Conservation (phyloP, 2,113 vertebrate species). For the Strix uralensis region DNA sequence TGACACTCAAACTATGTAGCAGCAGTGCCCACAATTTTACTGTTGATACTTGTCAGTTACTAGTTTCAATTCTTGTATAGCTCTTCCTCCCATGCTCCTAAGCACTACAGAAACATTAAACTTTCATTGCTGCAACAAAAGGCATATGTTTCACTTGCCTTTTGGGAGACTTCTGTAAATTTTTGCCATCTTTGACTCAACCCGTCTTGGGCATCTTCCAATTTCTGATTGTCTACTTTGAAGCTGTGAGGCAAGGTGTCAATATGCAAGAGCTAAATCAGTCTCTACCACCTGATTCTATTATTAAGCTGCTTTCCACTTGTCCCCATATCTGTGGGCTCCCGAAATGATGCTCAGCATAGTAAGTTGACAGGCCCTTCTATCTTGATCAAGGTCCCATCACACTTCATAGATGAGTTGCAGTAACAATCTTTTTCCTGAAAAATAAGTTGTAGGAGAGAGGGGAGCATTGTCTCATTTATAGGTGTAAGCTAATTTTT, state of each 20-base stretch:
- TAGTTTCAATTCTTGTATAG: background rate
- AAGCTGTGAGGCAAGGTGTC: background rate
- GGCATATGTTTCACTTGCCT: background rate
- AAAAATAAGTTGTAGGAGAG: background rate
- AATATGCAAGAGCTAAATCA: background rate
- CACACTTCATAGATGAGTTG: background rate
- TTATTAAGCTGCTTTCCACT: background rate
- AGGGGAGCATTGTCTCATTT: background rate
- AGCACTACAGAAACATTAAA: background rate
- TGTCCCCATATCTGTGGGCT: background rate
- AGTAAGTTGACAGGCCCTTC: background rate
- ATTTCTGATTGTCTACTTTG: background rate
- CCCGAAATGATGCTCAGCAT: background rate
- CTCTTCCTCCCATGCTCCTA: background rate
- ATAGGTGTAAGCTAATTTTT: background rate
- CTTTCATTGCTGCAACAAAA: background rate
- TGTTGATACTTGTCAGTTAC: background rate
- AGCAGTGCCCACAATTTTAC: background rate
- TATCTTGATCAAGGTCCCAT: background rate
- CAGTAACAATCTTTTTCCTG: background rate
- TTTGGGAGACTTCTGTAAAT: conserved; percentile 62
- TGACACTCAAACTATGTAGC: background rate
- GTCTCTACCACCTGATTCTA: background rate
- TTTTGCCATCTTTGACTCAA: conserved; percentile 76
- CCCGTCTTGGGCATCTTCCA: conserved; percentile 73